Evolutionary conservation across 2,113 vertebrate species (phyloP), one percentile per base, ranked within the genome.

Genomic region (Diglossa brunneiventris): DNA sequence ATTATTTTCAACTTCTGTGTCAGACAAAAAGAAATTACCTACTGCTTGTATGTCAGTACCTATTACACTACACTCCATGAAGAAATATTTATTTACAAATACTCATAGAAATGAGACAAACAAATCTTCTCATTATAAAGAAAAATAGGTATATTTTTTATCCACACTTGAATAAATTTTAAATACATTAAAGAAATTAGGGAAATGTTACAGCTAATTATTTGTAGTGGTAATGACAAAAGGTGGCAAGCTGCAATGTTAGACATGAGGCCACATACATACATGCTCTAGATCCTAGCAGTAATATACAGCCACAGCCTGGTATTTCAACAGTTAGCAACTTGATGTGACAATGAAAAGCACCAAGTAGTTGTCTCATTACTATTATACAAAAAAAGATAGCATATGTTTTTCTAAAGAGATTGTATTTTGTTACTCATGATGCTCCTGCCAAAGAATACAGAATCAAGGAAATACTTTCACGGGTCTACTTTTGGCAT

Each of bases 391-490:
- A 83, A 85, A 87, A 79, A 92, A 63, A 88, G 87, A 95, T 81
- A 90, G 44, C 50, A 90, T 8, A 1, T 79, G 72, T 87, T 95
- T 96, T 96, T 72, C 88, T 75, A 91, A 46, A 86, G 90, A 90
- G 90, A 90, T 94, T 92, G 39, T 41, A 26, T 68, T 91, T 84
- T 87, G 77, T 87, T 92, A 68, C 37, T 81, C 83, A 78, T 92
- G 92, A 78, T 61, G 12, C 28, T 88, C 23, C 67, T 93, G 94
- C 95, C 95, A 97, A 96, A 87, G 90, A 95, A 94, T 33, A 97
- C 92, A 94, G 63, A 83, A 94, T 88, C 31, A 77, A 91, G 94
- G 82, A 92, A 95, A 93, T 77, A 88, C 27, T 95, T 85, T 59
- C 50, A 49, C 6, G 3, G 64, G 52, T 90, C 79, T 66, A 77